Conservation (phyloP, 2,113 vertebrate species). For the Oreochromis tanganicae region DNA sequence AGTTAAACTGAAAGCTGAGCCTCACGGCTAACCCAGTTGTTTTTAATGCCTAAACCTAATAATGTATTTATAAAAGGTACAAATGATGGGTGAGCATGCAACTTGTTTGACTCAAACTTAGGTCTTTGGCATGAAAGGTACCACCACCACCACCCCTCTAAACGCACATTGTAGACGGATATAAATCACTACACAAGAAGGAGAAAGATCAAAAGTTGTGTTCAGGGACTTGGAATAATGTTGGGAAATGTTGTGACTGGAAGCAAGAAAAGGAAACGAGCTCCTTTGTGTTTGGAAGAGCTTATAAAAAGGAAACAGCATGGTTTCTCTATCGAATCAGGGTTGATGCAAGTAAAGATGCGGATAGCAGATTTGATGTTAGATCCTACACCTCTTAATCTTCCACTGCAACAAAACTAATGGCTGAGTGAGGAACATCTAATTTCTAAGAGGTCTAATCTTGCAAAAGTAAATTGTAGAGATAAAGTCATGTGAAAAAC, state of each 20-base stretch:
- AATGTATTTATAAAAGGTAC: not conserved
- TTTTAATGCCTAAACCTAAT: not conserved
- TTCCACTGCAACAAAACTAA: not conserved
- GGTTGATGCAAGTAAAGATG: not conserved
- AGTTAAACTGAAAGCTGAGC: not conserved
- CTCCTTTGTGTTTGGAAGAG: not conserved
- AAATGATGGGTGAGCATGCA: not conserved
- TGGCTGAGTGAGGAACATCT: not conserved
- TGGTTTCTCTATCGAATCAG: not conserved
- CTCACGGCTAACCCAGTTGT: not conserved
- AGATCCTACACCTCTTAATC: not conserved
- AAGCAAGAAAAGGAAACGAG: not conserved
- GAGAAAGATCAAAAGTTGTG: not conserved
- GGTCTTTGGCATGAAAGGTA: not conserved
- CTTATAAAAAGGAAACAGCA: not conserved
- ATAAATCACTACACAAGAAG: rapidly evolving
- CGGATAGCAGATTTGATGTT: not conserved
- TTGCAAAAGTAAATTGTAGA: not conserved
- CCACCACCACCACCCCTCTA: not conserved
- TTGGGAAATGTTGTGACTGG: not conserved
- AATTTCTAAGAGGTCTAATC: not conserved
- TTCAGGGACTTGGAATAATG: not conserved
- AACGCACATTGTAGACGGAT: not conserved
- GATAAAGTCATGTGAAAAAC: rapidly evolving
- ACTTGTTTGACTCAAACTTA: not conserved